A percentile compares a stretch with the other conserved stretches of the same genome.
phyloP scores from a whole-genome alignment of 2,797 vertebrate genomes.

The Pseudomugil gertrudae region DNA sequence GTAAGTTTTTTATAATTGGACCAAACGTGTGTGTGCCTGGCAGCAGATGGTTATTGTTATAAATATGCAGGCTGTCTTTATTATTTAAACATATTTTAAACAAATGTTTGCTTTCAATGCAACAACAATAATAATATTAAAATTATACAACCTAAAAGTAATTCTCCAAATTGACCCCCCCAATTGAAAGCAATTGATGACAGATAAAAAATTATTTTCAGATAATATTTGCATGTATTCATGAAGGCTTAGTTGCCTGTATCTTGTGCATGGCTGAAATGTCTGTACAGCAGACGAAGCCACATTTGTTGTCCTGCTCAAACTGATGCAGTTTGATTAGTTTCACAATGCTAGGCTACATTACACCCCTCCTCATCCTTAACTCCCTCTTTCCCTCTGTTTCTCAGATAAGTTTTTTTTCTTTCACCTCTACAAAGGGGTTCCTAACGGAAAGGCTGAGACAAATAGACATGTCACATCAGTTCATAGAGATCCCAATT shows the following conservation, averaged over 20 bases:
- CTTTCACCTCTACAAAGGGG: constrained; percentile 43
- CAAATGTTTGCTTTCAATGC: background rate
- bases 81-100: background rate
- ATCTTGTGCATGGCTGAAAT: background rate
- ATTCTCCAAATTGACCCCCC: too few relatives aligned
- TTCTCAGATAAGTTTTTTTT: constrained; percentile 13
- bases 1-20: constrained; percentile 53
- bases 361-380: constrained; percentile 8
- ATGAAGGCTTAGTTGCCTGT: background rate
- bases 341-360: constrained; percentile 6
- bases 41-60: background rate
- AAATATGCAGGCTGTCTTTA: background rate
- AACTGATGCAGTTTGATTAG: constrained; percentile 19
- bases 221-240: too few relatives aligned
- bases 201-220: background rate
- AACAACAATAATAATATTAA: background rate
- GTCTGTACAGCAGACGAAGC: constrained; percentile 5
- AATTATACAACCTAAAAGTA: too few relatives aligned
- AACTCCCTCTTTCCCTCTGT: constrained; percentile 22
- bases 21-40: too few relatives aligned
- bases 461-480: constrained; percentile 77
- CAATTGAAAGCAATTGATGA: too few relatives aligned
- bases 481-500: constrained; percentile 76
- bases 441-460: constrained; percentile 62
- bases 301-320: constrained; percentile 6